Conservation (phyloP, 2,888 invertebrate species). For the Muschampia plurimacula region DNA sequence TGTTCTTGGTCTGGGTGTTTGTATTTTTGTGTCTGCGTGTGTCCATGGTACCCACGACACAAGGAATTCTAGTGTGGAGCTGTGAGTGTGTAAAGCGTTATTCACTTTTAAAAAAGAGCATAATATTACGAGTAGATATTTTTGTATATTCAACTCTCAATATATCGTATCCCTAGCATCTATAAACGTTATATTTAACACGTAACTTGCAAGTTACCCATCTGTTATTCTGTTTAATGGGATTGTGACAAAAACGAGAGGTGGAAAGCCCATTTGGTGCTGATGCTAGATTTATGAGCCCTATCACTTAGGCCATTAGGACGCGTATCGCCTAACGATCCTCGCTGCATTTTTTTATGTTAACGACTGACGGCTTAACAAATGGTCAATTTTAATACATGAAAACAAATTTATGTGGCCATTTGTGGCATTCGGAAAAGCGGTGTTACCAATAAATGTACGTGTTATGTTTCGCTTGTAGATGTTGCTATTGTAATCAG, state of each 20-base stretch:
- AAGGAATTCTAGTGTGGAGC: too few relatives aligned
- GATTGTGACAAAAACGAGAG: constrained; percentile 33
- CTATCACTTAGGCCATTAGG: constrained; percentile 31
- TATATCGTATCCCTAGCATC: neutral
- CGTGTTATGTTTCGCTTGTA: too few relatives aligned
- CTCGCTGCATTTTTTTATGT: constrained; percentile 20
- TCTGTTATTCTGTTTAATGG: constrained; percentile 29
- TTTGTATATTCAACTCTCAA: too few relatives aligned
- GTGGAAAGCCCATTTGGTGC: constrained; percentile 28
- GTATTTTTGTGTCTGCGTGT: too few relatives aligned
- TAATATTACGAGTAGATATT: too few relatives aligned
- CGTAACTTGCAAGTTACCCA: constrained; percentile 12
- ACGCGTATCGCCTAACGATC: constrained; percentile 5
- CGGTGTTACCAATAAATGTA: too few relatives aligned
- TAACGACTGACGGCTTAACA: constrained; percentile 16
- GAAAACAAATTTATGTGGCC: constrained; percentile 14
- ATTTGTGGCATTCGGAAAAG: neutral
- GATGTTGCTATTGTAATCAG: neutral
- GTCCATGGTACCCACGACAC: too few relatives aligned
- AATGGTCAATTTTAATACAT: constrained; percentile 25
- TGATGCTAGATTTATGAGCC: constrained; percentile 22
- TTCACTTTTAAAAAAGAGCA: too few relatives aligned
- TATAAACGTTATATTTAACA: neutral
- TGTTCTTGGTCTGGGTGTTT: too few relatives aligned
- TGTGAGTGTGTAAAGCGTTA: too few relatives aligned